Percentiles rank a stretch among this genome's conserved stretches.
Conservation (phyloP, 2,113 vertebrate genomes). For the Onychorhynchus coronatus region DNA sequence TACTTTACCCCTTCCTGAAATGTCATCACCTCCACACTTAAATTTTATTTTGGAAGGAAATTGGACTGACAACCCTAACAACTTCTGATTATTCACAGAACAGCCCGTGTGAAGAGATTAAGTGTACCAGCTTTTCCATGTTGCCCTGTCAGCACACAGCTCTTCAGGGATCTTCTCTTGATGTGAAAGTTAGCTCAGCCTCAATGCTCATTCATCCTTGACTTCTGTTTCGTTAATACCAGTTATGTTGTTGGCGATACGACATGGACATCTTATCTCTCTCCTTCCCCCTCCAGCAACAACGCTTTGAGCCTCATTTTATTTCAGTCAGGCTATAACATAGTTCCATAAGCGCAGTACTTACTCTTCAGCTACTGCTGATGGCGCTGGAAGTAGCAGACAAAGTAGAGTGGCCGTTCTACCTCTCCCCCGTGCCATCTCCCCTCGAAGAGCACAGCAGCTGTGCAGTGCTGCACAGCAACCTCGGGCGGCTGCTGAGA, state of each 20-base stretch:
- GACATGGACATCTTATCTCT: not conserved
- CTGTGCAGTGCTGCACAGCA: not conserved
- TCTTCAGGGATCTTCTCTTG: not conserved
- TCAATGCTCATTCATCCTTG: slow-evolving; percentile 5
- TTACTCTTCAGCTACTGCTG: not conserved
- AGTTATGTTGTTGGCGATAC: not conserved
- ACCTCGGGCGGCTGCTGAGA: not conserved
- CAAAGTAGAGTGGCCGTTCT: not conserved
- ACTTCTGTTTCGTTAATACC: not conserved
- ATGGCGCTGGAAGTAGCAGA: not conserved
- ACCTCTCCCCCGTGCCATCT: not conserved
- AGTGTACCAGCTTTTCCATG: not conserved
- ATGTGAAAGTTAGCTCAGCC: slow-evolving; percentile 11
- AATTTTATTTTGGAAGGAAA: slow-evolving; percentile 27
- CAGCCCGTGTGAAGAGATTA: slow-evolving; percentile 29
- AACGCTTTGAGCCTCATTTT: not conserved
- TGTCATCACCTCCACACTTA: not conserved
- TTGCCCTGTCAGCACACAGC: slow-evolving; percentile 29
- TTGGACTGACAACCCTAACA: slow-evolving; percentile 33
- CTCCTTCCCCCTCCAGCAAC: not conserved
- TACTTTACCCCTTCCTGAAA: not conserved
- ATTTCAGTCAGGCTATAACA: not conserved
- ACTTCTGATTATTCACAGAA: slow-evolving; percentile 36
- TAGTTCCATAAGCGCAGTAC: not conserved
- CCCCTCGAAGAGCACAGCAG: not conserved